Percentiles rank a stretch among this genome's conserved stretches.
Evolutionary conservation across 2,888 invertebrate species (phyloP).

Genomic region (Pachliopta kotzebuea): DNA sequence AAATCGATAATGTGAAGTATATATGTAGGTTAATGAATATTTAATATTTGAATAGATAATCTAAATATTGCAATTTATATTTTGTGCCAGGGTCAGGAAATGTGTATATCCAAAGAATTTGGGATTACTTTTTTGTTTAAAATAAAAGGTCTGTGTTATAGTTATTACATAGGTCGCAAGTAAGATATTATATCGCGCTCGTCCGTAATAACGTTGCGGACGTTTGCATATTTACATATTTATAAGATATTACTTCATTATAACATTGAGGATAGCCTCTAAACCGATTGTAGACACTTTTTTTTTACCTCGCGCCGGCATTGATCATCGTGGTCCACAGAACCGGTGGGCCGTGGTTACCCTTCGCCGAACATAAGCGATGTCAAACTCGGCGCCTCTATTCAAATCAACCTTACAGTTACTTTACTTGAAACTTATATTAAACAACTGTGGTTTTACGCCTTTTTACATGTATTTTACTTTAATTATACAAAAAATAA

Average conservation of each 20-base stretch:
- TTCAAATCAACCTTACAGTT: constrained; percentile 44
- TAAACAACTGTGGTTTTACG: constrained; percentile 6
- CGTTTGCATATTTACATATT: constrained; percentile 29
- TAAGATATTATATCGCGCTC: not conserved
- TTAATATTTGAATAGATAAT: no score
- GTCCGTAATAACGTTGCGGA: constrained; percentile 8
- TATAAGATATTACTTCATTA: constrained; percentile 26
- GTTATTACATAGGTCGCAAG: not conserved
- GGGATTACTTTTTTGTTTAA: not conserved
- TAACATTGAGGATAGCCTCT: constrained; percentile 43
- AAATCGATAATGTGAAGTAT: no score
- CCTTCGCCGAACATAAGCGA: constrained; percentile 64
- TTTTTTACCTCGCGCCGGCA: constrained; percentile 73
- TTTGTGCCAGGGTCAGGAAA: not conserved
- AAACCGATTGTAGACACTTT: constrained; percentile 62
- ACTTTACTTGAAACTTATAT: constrained; percentile 15
- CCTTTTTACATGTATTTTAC: constrained; percentile 5
- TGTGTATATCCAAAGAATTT: not conserved
- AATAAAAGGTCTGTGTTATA: not conserved
- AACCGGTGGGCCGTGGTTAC: constrained; percentile 75
- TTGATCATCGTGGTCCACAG: constrained; percentile 64
- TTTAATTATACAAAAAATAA: not conserved
- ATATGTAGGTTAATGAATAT: no score
- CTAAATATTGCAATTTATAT: no score
- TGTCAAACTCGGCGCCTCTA: constrained; percentile 38